Evolutionary conservation across 2,113 vertebrate species (phyloP), one percentile per base, ranked within the genome.

Genomic region (Pagrus major): DNA sequence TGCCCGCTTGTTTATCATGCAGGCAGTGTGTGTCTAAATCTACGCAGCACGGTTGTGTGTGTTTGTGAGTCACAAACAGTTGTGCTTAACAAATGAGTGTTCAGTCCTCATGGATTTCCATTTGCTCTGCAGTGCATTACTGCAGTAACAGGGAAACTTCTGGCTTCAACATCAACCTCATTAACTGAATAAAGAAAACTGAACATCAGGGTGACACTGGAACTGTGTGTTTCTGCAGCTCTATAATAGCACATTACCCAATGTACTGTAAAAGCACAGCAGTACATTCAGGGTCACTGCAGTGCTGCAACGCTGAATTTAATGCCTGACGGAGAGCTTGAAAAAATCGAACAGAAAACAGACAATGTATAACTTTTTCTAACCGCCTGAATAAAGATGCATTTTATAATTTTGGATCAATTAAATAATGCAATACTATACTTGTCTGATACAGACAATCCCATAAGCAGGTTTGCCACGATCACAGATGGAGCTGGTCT

Each of bases 161-260:
- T 64, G 51, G 56, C 74, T 56, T 81, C 52, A 63, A 73, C 71
- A 63, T 46, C 55, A 58, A 41, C 60, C 31, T 46, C 79, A 82
- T 76, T 79, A 82, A 72, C 14, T 6, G 21, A 71, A 78, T 70
- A 67, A 78, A 71, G 29, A 49, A 56, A 49, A 18, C 4, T 42
- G 41, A 29, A 72, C 81, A 64, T 20, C 39, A 39, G 49, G 27
- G 71, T 9, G 67, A 20, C 67, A 23, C 14, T 47, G 37, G 12
- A 55, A 55, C 49, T 16, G 15, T 31, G 44, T 21, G n/a, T 14
- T 37, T 73, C 47, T 47, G 27, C 6, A 10, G 41, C 42, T 71
- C 29, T 49, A 6, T 49, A 68, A 67, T 31, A 60, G 54, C 11
- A 60, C 46, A 81, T 79, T 64, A 49, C 65, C 81, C 70, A 59